phyloP scores from a whole-genome alignment of 2,888 invertebrate species.

The Trissolcus japonicus region DNA sequence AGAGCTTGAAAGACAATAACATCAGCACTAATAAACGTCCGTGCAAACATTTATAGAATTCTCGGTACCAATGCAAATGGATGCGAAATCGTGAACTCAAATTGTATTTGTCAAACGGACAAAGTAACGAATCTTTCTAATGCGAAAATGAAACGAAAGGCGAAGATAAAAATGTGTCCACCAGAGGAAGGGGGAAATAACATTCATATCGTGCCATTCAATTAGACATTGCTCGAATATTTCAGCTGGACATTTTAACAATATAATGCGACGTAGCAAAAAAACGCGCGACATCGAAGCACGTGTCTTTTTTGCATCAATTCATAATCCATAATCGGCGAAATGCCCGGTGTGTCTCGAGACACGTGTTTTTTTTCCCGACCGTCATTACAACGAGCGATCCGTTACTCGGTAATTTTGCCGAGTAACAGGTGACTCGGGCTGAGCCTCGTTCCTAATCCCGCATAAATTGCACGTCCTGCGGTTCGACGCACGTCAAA shows the following conservation, averaged over 20 bases:
- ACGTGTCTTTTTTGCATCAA: slow-evolving; percentile 25
- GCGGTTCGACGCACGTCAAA: slow-evolving; percentile 36
- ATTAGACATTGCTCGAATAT: too few species aligned
- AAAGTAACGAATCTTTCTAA: too few species aligned
- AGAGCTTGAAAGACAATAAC: slow-evolving; percentile 23
- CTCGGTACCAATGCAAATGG: slow-evolving; percentile 35
- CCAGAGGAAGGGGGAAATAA: too few species aligned
- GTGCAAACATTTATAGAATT: slow-evolving; percentile 38
- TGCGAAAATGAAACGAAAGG: too few species aligned
- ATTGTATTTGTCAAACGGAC: too few species aligned
- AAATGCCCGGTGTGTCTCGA: slow-evolving; percentile 30
- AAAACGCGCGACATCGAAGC: slow-evolving; percentile 14
- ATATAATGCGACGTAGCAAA: slow-evolving; percentile 20
- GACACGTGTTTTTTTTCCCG: slow-evolving; percentile 41
- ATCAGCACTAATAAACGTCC: slow-evolving; percentile 15
- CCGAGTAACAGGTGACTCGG: slow-evolving; percentile 57
- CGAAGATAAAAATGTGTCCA: too few species aligned
- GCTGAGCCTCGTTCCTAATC: slow-evolving; percentile 49
- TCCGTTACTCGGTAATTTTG: slow-evolving; percentile 54
- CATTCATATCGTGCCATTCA: too few species aligned
- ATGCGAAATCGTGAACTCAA: neutral
- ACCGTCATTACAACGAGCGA: slow-evolving; percentile 47
- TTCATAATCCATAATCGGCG: slow-evolving; percentile 40
- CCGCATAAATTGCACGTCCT: slow-evolving; percentile 56
- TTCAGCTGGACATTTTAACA: too few species aligned